phyloP scores from a whole-genome alignment of 2,113 vertebrate species.

The Lepus americanus region DNA sequence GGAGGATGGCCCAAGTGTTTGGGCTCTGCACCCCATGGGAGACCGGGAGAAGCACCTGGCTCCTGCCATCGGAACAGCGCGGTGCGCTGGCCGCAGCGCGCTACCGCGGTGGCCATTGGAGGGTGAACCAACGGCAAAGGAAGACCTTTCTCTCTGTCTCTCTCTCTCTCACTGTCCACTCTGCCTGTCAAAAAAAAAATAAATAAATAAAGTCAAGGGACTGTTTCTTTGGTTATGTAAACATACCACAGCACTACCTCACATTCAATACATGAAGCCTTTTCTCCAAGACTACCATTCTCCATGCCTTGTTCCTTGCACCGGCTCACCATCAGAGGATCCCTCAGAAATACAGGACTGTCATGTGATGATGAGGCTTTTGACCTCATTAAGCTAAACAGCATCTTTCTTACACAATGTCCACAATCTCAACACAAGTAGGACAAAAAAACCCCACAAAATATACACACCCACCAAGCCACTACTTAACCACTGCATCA shows the following conservation, averaged over 20 bases:
- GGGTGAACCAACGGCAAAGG: no score
- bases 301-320: not conserved
- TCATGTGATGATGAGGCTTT: not conserved
- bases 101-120: no score
- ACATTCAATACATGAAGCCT: not conserved
- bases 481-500: not conserved
- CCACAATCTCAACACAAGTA: not conserved
- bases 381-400: not conserved
- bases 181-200: no score
- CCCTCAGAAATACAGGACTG: not conserved
- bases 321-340: not conserved
- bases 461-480: not conserved
- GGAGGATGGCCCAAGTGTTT: no score
- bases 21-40: no score
- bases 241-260: not conserved
- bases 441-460: not conserved
- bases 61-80: no score
- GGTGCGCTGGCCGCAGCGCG: no score
- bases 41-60: no score
- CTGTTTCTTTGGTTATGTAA: conserved; percentile 31
- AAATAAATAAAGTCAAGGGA: not conserved
- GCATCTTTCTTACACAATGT: not conserved
- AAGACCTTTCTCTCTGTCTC: no score
- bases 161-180: no score
- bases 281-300: not conserved